Conservation (phyloP, 2,888 invertebrate species). For the Tipula helvola region DNA sequence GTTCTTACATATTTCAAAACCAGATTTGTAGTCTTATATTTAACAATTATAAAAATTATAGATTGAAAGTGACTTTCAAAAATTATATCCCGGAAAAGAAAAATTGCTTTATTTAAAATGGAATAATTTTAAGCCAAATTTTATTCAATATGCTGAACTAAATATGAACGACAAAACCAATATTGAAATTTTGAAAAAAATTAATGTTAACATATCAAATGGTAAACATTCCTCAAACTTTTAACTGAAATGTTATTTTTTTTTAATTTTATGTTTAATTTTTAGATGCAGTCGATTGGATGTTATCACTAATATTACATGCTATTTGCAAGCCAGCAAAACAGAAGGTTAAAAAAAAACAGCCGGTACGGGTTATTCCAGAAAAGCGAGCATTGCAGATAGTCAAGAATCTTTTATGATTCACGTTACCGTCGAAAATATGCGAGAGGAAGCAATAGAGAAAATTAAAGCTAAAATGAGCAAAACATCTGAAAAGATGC, state of each 20-base stretch:
- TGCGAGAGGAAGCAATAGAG: background rate
- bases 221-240: background rate
- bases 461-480: background rate
- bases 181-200: background rate
- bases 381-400: background rate
- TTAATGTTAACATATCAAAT: background rate
- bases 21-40: no score
- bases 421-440: background rate
- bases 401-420: background rate
- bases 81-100: background rate
- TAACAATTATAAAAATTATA: background rate
- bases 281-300: background rate
- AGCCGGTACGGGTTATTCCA: background rate
- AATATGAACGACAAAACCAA: background rate
- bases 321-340: background rate
- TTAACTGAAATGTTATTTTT: background rate
- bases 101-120: background rate
- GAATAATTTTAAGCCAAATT: background rate
- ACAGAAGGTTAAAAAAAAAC: background rate
- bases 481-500: background rate
- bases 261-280: background rate
- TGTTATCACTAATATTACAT: background rate
- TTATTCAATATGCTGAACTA: background rate
- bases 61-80: background rate
- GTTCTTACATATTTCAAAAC: no score